Conservation (phyloP, 2,797 vertebrate species). For the Gobionotothen gibberifrons region DNA sequence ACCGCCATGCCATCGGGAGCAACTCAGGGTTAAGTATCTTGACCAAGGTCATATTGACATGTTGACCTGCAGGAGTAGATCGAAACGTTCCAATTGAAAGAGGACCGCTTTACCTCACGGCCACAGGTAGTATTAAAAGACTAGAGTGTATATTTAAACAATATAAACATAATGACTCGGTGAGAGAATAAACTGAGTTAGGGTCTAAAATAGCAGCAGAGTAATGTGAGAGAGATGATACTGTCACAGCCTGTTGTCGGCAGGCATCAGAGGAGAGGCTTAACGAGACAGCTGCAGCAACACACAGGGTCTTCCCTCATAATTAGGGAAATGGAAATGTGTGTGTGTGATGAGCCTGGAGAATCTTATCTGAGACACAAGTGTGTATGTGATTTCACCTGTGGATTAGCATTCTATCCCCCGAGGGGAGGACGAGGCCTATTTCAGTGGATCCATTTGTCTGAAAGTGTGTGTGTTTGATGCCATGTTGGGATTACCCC, state of each 20-base stretch:
- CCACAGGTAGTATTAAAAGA: not conserved
- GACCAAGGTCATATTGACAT: too few relatives aligned
- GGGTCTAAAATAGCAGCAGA: constrained; percentile 1
- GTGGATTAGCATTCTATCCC: constrained; percentile 43
- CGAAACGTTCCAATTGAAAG: too few relatives aligned
- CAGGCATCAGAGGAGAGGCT: constrained; percentile 31
- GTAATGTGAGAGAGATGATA: constrained; percentile 10
- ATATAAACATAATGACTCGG: not conserved
- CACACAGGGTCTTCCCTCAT: constrained; percentile 44
- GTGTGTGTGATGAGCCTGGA: constrained; percentile 9
- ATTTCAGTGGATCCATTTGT: constrained; percentile 16
- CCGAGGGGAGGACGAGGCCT: constrained; percentile 2
- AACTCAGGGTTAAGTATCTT: too few relatives aligned
- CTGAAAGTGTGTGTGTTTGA: constrained; percentile 19
- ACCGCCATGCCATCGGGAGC: too few relatives aligned
- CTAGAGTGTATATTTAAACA: not conserved
- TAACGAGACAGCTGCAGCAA: constrained; percentile 53
- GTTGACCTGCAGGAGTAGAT: too few relatives aligned
- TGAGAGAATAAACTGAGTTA: not conserved
- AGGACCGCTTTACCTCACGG: too few relatives aligned
- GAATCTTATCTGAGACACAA: constrained; percentile 41
- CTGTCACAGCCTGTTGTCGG: constrained; percentile 38
- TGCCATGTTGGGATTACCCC: constrained; percentile 18
- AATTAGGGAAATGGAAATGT: constrained; percentile 23
- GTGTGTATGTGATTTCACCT: constrained; percentile 39